These are phyloP conservation scores for Tapirus terrestris DNA, from an alignment of 2,113 vertebrate genomes.

Conservation along the genomic window DNA sequence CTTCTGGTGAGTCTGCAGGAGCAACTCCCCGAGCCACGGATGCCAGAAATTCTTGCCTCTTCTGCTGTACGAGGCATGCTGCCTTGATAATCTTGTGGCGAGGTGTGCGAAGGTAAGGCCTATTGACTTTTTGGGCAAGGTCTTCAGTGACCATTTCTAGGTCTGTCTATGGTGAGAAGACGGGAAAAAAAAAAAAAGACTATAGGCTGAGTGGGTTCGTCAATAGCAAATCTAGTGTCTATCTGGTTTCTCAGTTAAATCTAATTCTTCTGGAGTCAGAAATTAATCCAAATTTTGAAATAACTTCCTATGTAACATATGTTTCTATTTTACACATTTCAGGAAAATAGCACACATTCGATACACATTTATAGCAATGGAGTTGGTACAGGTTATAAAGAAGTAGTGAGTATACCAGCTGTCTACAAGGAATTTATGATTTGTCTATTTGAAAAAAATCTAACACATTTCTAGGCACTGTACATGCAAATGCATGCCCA, in stretches of 20 bases:
- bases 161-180: slow-evolving; percentile 90
- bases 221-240: neutral
- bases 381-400: neutral
- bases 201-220: neutral
- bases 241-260: slow-evolving; percentile 38
- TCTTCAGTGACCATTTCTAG: slow-evolving; percentile 99
- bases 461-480: neutral
- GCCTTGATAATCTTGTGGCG: slow-evolving; percentile 98
- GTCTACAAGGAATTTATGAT: neutral
- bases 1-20: slow-evolving; percentile 97
- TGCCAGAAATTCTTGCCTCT: slow-evolving; percentile 97
- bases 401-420: neutral
- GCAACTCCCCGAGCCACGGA: slow-evolving; percentile 98
- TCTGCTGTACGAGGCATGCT: slow-evolving; percentile 97
- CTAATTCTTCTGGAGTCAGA: slow-evolving; percentile 33
- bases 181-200: neutral
- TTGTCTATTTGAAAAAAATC: neutral
- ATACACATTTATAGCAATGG: neutral
- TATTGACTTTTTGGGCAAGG: slow-evolving; percentile 98
- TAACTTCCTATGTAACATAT: neutral
- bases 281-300: slow-evolving; percentile 51
- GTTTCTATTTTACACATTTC: neutral
- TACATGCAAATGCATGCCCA: neutral
- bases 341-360: neutral
- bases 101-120: slow-evolving; percentile 98